Evolutionary conservation across 1,140 invertebrate species (phyloP).

Genomic region (Drosophila kurseongensis): DNA sequence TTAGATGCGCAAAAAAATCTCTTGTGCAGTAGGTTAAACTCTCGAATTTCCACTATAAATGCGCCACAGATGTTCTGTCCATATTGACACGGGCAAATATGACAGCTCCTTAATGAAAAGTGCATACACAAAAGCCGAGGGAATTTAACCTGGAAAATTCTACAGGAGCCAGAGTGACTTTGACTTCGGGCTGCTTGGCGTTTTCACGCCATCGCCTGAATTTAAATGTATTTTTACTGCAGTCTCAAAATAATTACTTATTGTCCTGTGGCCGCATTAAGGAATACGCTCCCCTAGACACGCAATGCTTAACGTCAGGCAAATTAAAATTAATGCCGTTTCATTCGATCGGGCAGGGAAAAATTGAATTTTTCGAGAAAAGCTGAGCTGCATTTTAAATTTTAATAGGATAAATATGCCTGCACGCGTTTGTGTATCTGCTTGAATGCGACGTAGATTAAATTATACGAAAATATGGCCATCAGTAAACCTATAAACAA

Average conservation of each 20-base stretch:
- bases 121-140: conserved; percentile 5
- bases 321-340: conserved; percentile 58
- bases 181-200: conserved; percentile 8
- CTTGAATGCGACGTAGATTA: conserved; percentile 33
- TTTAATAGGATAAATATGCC: conserved; percentile 50
- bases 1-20: conserved; percentile 53
- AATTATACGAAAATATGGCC: conserved; percentile 59
- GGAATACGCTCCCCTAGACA: conserved; percentile 10
- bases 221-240: conserved; percentile 54
- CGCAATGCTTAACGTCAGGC: conserved; percentile 4
- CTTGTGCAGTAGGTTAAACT: conserved; percentile 25
- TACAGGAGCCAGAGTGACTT: neutral
- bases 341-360: conserved; percentile 28
- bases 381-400: conserved; percentile 35
- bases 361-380: conserved; percentile 31
- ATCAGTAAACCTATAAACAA: conserved; percentile 46
- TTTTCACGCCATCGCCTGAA: conserved; percentile 42
- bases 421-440: neutral
- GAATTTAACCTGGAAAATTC: neutral
- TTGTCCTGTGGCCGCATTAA: conserved; percentile 32
- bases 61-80: conserved; percentile 20
- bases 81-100: conserved; percentile 23
- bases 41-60: conserved; percentile 34
- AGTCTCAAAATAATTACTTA: conserved; percentile 53
- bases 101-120: conserved; percentile 27